phyloP scores from a whole-genome alignment of 2,113 vertebrate genomes.

The Delphinapterus leucas region DNA sequence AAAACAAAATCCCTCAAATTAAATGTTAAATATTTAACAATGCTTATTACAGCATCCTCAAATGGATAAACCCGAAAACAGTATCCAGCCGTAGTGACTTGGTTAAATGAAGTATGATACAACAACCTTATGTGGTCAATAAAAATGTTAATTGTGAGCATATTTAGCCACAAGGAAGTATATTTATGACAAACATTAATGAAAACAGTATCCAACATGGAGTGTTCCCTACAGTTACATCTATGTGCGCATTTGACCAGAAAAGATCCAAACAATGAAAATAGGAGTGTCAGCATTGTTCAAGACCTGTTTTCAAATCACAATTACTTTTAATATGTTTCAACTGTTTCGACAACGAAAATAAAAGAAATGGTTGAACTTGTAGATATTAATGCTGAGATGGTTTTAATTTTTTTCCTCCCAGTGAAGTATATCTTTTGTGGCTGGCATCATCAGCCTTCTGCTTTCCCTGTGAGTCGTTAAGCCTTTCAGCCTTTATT shows the following conservation, averaged over 20 bases:
- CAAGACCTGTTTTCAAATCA: background rate
- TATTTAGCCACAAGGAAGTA: background rate
- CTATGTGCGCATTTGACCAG: fast-evolving
- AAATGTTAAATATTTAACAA: background rate
- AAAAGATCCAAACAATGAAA: background rate
- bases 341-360: background rate
- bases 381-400: background rate
- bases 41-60: background rate
- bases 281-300: background rate
- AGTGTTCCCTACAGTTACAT: fast-evolving
- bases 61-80: background rate
- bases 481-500: background rate
- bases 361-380: background rate
- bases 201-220: fast-evolving
- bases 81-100: background rate
- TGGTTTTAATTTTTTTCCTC: background rate
- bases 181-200: background rate
- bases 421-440: background rate
- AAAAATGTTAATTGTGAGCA: background rate
- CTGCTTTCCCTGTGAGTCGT: background rate
- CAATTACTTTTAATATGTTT: background rate
- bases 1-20: background rate
- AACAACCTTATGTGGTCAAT: fast-evolving
- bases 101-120: background rate
- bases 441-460: background rate